These are phyloP conservation scores for Scaptomyza flava DNA, from an alignment of 2,888 invertebrate genomes.

Conservation along the genomic window DNA sequence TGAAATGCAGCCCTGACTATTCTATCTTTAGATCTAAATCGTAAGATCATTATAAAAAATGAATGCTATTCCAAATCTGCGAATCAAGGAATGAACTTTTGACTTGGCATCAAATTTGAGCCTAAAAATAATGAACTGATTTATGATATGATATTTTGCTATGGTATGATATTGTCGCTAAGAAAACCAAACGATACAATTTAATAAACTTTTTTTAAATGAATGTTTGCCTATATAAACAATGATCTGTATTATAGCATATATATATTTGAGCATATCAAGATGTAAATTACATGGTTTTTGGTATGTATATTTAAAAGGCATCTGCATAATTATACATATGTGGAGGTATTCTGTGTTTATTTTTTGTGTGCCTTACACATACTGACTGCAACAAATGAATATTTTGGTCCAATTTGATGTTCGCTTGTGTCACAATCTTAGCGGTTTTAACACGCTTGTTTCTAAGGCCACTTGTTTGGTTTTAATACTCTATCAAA, in stretches of 20 bases:
- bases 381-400: conserved; percentile 7
- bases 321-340: background rate
- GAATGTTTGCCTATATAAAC: background rate
- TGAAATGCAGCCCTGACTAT: conserved; percentile 13
- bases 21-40: background rate
- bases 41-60: background rate
- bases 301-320: background rate
- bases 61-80: too few species aligned
- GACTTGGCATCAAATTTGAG: background rate
- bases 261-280: background rate
- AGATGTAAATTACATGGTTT: background rate
- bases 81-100: background rate
- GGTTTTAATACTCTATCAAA: conserved; percentile 6
- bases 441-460: conserved; percentile 56
- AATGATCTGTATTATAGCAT: background rate
- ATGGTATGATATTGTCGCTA: too few species aligned
- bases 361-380: background rate
- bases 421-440: conserved; percentile 50
- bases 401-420: conserved; percentile 41
- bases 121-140: background rate
- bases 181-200: background rate
- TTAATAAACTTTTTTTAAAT: background rate
- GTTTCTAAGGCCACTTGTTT: conserved; percentile 35
- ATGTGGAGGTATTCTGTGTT: too few species aligned
- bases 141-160: too few species aligned